These are phyloP conservation scores for Aporophyla lueneburgensis DNA, from an alignment of 2,888 invertebrate species.

Conservation along the genomic window DNA sequence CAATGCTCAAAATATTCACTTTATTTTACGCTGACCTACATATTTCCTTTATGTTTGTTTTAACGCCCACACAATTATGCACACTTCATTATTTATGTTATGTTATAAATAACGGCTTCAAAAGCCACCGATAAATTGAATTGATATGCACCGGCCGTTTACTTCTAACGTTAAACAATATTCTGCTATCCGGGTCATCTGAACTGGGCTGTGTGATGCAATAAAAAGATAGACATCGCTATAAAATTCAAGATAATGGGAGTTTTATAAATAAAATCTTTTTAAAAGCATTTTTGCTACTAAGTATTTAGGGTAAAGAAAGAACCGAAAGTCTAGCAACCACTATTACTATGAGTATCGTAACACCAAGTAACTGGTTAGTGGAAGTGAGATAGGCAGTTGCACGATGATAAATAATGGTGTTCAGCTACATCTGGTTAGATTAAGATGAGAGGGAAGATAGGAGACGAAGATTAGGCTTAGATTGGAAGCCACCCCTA, in stretches of 20 bases:
- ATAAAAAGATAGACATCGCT: conserved; percentile 41
- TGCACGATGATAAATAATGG: too few species aligned
- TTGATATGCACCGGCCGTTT: conserved; percentile 48
- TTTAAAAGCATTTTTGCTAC: background rate
- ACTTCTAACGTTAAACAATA: conserved; percentile 51
- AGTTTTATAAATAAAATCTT: background rate
- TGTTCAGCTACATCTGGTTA: too few species aligned
- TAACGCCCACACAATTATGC: background rate
- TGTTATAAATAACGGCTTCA: conserved; percentile 16
- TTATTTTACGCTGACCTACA: background rate
- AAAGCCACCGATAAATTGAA: conserved; percentile 54
- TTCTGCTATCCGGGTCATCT: conserved; percentile 42
- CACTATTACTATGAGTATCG: too few species aligned
- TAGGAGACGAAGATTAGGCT: too few species aligned
- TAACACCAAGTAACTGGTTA: too few species aligned
- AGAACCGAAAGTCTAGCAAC: too few species aligned
- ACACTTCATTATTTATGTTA: background rate
- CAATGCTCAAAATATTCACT: background rate
- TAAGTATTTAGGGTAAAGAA: background rate
- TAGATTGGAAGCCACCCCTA: too few species aligned
- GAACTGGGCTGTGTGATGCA: conserved; percentile 32
- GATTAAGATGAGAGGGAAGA: too few species aligned
- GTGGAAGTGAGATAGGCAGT: too few species aligned
- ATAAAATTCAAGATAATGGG: conserved; percentile 21
- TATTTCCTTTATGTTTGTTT: background rate